These are phyloP conservation scores for Cephus pygmeus DNA, from an alignment of 2,888 invertebrate species.

Conservation along the genomic window DNA sequence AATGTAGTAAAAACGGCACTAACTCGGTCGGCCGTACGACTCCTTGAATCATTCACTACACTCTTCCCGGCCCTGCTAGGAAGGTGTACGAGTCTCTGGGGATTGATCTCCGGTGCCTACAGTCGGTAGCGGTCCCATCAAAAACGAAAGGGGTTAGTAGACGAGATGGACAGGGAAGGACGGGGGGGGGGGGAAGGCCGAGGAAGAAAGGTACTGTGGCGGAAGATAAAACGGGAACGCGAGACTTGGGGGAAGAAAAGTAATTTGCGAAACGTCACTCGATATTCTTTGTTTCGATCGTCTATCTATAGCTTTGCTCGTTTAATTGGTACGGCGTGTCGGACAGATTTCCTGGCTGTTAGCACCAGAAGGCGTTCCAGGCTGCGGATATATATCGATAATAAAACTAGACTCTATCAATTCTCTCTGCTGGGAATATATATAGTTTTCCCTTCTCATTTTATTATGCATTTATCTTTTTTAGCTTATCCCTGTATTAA, in stretches of 20 bases:
- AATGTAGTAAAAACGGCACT: neutral
- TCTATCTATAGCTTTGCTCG: slow-evolving; percentile 23
- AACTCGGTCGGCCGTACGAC: neutral
- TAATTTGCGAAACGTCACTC: slow-evolving; percentile 49
- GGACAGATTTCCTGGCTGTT: neutral
- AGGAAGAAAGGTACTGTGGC: neutral
- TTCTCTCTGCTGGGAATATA: neutral
- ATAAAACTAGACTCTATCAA: neutral
- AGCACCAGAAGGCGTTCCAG: neutral
- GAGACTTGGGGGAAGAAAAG: slow-evolving; percentile 31
- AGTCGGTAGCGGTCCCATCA: neutral
- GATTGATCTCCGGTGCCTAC: slow-evolving; percentile 3
- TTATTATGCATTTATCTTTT: neutral
- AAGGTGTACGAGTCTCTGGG: neutral
- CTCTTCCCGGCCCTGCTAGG: slow-evolving; percentile 3
- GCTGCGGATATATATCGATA: neutral
- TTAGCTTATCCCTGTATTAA: neutral
- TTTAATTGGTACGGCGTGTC: slow-evolving; percentile 28
- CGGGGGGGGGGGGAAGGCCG: neutral
- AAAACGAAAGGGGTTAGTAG: neutral
- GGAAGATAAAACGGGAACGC: slow-evolving; percentile 3
- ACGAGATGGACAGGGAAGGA: neutral
- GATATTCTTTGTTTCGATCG: slow-evolving; percentile 41
- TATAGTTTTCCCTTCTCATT: neutral
- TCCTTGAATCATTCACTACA: slow-evolving; percentile 18